Conservation (phyloP, 2,113 vertebrate genomes). For the Mesoclemmys tuberculata region DNA sequence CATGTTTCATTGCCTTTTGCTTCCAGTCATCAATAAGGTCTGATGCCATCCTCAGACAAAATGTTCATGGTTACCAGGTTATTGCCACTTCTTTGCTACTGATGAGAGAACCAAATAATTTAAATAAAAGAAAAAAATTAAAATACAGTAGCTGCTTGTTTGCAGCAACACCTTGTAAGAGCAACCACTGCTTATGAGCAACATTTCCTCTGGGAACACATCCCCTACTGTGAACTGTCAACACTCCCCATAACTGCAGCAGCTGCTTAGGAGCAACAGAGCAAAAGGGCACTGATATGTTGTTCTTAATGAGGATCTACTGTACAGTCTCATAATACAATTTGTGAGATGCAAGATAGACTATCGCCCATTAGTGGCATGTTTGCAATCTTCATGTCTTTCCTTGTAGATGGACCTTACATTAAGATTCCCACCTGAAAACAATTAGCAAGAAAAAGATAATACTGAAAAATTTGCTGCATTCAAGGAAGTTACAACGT, state of each 20-base stretch:
- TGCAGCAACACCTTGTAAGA: too few relatives aligned
- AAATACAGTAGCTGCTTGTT: not conserved
- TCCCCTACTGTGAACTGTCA: too few relatives aligned
- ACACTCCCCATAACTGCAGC: too few relatives aligned
- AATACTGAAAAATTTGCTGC: not conserved
- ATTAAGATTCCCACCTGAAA: not conserved
- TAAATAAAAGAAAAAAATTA: not conserved
- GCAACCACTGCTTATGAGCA: too few relatives aligned
- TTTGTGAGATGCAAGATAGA: conserved; percentile 16
- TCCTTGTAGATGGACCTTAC: not conserved
- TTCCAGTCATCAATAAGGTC: not conserved
- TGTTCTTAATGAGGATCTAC: too few relatives aligned
- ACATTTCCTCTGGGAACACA: too few relatives aligned
- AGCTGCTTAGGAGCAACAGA: too few relatives aligned
- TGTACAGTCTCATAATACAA: not conserved
- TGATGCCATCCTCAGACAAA: not conserved
- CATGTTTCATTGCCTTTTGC: not conserved
- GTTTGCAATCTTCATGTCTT: not conserved
- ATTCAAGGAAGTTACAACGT: not conserved
- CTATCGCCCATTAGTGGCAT: not conserved
- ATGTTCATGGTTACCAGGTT: not conserved
- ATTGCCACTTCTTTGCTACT: not conserved
- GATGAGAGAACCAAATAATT: not conserved
- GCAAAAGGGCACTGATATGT: too few relatives aligned
- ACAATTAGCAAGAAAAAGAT: not conserved